Conservation (phyloP, 2,113 vertebrate genomes). For the Rhinogobius similis region DNA sequence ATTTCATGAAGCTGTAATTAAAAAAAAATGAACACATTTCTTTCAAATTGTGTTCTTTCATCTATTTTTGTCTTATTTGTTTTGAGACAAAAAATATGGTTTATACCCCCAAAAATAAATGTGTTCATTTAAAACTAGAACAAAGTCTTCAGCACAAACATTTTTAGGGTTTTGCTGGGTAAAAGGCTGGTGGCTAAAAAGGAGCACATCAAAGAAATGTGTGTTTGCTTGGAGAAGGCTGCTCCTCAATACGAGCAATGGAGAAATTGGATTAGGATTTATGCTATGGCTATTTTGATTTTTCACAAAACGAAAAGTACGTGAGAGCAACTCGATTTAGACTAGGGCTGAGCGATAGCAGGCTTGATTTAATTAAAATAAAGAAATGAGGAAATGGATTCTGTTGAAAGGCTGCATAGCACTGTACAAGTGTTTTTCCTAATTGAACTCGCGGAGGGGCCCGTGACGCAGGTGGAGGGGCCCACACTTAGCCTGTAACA, state of each 20-base stretch:
- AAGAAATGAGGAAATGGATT: constrained; percentile 37
- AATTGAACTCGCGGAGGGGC: constrained; percentile 53
- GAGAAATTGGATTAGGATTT: constrained; percentile 68
- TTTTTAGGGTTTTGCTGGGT: constrained; percentile 31
- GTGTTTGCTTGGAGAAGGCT: constrained; percentile 34
- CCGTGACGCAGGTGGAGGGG: constrained; percentile 48
- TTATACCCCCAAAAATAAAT: background rate
- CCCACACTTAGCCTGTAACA: constrained; percentile 59
- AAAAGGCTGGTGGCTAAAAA: constrained; percentile 38
- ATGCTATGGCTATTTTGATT: constrained; percentile 58
- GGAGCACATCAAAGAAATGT: constrained; percentile 51
- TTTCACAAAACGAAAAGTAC: constrained; percentile 57
- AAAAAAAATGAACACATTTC: too few species aligned
- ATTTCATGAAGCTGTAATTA: too few species aligned
- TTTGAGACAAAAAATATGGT: background rate
- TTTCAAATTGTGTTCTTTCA: too few species aligned
- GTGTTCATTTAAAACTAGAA: background rate
- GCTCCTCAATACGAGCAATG: constrained; percentile 33
- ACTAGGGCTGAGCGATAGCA: constrained; percentile 51
- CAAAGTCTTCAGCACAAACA: constrained; percentile 18
- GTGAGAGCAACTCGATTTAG: constrained; percentile 58
- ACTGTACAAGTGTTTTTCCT: constrained; percentile 44
- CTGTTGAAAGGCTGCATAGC: constrained; percentile 44
- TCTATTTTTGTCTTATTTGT: too few species aligned
- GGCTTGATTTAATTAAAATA: constrained; percentile 62